Conservation (phyloP, 2,113 vertebrate genomes). For the Bubo bubo region DNA sequence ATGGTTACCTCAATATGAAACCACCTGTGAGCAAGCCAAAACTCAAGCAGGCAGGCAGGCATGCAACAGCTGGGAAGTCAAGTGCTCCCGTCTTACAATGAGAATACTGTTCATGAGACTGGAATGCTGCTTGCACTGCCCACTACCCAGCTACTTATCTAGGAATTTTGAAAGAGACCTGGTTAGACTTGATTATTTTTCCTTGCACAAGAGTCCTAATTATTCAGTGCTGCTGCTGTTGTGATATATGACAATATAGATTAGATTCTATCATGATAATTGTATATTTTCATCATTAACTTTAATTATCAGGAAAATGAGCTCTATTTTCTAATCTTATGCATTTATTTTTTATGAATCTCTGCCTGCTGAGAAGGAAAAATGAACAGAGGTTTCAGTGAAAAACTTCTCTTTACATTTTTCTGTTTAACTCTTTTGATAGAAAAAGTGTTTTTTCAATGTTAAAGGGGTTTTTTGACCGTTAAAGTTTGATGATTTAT, state of each 20-base stretch:
- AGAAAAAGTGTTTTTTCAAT: neutral
- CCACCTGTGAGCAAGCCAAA: neutral
- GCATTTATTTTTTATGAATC: neutral
- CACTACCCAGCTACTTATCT: neutral
- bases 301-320: neutral
- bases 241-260: neutral
- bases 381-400: neutral
- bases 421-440: neutral
- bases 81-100: neutral
- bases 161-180: neutral
- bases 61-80: neutral
- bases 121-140: conserved; percentile 10
- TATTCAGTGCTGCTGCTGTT: neutral
- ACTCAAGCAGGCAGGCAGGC: neutral
- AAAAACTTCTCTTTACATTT: neutral
- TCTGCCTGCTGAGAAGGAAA: neutral
- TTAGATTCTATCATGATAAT: neutral
- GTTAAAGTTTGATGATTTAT: neutral
- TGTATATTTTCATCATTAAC: neutral
- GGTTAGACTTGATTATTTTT: neutral
- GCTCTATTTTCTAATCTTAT: neutral
- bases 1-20: neutral
- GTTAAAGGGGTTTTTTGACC: neutral
- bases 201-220: neutral
- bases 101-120: neutral